Base-by-base conservation (phyloP, 37 sponge, comb jelly and placozoan species). In the Ephydatia muelleri region DNA sequence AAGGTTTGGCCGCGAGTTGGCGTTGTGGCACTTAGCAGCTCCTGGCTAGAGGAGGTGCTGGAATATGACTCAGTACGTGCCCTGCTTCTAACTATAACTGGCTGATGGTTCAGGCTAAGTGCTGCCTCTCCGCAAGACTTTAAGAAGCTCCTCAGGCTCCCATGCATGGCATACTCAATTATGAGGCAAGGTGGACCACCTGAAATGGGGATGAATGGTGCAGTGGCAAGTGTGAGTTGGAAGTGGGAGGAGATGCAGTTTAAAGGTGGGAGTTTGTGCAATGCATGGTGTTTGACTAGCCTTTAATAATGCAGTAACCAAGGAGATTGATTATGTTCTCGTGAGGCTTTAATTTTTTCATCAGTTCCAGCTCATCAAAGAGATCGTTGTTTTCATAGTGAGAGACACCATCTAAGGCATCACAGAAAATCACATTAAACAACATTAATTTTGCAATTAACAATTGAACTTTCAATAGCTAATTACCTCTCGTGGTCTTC, bases 271-370 rank as follows among this genome's bases (percentile, higher is more conserved):
- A 30, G 30, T 5, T 22, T 2, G 27, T 22, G 3, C 77, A 37
- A 21, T 43, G 47, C 47, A 43, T 30, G 0, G 39, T 23, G 68
- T 34, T 49, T 22, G 38, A 34, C 77, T 21, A 37, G 82, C 88
- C 88, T 74, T 76, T 70, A 11, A 0, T 37, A 3, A 69, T 82
- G 70, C 88, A 87, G 33, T 82, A 73, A 29, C 75, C 88, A 29
- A 87, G 73, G 25, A 87, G 68, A 27, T 87, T 87, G 13, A 69
- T 71, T 26, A 87, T 87, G 82, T 87, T 81, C 2, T 76, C 77
- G 65, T 87, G 88, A 21, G 88, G 88, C 38, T 81, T 87, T 23
- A 87, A 75, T 37, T 31, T 23, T 68, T 82, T 81, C 83, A 87
- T 82, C 49, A 87, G 27, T 33, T 87, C 75, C 37, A 87, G 70